Base-by-base conservation (phyloP, 2,797 vertebrate genomes). In the Sciurus vulgaris region DNA sequence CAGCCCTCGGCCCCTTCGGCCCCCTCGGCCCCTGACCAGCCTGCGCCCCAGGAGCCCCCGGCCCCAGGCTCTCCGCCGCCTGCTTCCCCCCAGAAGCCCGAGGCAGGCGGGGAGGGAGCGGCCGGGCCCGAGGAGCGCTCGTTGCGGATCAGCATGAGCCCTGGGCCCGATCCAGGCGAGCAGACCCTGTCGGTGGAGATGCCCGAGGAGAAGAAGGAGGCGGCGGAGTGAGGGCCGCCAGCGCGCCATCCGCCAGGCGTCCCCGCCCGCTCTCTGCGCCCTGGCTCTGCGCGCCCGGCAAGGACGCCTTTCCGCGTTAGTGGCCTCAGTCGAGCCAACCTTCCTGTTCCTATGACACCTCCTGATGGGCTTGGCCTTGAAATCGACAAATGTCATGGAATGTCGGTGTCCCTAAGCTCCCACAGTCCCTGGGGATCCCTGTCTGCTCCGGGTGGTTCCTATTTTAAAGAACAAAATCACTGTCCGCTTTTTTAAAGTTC, bases 151-250 rank as follows among this genome's bases (percentile, higher is more conserved):
- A 97, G 96, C 11, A 98, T 99, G 98, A 99, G 98, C 35, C 96
- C 99, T 0, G 97, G 91, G 0, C 97, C 96, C 0, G 94, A 97
- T 5, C 98, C 98, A 0, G 91, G 93, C 0, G 99, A 99, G 94
- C 98, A 99, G 98, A 93, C 98, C 49, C 98, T 99, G 4, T 98
- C 98, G 0, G 99, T 99, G 97, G 99, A 99, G 96, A 94, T 98
- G 56, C 61, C 77, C 0, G 97, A 97, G 81, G 93, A 93, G 79
- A 93, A 95, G 97, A 38, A 95, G 61, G 69, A 91, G 8, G 92
- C 69, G 83, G 15, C 2, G 0, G 54, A 93, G 49, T 85, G 87
- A 94, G 92, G 95, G 1, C 14, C 2, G 2, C 30, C 4, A 54
- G 26, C 1, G 1, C 0, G 2, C 44, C 3, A 0, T 17, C 61